Conservation (phyloP, 2,888 invertebrate genomes). For the Stramonita haemastoma region DNA sequence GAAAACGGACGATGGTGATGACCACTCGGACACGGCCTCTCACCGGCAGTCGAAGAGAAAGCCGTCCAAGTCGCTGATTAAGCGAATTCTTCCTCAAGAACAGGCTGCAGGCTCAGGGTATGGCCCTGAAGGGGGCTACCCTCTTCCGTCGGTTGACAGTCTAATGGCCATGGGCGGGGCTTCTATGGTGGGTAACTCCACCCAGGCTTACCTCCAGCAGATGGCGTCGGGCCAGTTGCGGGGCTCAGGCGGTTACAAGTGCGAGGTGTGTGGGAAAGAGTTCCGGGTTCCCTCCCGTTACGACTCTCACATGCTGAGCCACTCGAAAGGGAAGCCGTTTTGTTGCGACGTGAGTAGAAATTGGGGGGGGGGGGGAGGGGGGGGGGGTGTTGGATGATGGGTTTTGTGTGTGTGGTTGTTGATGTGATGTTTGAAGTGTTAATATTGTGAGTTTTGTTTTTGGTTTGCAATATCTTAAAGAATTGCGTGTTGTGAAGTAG, state of each 20-base stretch:
- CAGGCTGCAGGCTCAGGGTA: neutral
- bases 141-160: constrained; percentile 2
- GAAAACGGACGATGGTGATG: constrained; percentile 31
- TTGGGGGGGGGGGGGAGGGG: too few species aligned
- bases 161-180: neutral
- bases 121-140: constrained; percentile 17
- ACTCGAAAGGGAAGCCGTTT: constrained; percentile 51
- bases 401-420: neutral
- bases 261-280: constrained; percentile 51
- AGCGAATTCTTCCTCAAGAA: constrained; percentile 49
- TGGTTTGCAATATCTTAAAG: neutral
- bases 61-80: constrained; percentile 52
- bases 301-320: constrained; percentile 52
- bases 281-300: constrained; percentile 52
- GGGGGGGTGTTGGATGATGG: neutral
- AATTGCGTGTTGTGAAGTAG: neutral
- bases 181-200: constrained; percentile 9
- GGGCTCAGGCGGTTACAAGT: constrained; percentile 41
- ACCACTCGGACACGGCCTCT: constrained; percentile 31
- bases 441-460: neutral
- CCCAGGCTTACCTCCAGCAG: constrained; percentile 15
- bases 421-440: too few species aligned
- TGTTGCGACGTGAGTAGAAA: constrained; percentile 47
- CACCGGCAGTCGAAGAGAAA: constrained; percentile 48
- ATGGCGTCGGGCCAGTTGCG: neutral